Evolutionary conservation across 1,140 invertebrate species (phyloP).

Genomic region (Acromyrmex charruanus): DNA sequence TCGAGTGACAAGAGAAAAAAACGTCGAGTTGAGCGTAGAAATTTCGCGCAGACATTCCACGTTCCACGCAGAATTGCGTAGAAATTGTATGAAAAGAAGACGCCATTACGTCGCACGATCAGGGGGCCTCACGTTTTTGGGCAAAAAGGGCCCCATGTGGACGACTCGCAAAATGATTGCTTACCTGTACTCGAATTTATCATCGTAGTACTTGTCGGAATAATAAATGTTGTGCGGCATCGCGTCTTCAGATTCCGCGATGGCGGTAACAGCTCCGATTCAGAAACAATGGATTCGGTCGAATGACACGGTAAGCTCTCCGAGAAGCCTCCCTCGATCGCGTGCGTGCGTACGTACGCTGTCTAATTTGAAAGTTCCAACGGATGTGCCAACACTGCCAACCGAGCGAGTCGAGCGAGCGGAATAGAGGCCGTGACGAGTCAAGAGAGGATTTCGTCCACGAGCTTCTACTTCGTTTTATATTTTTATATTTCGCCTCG

Average conservation of each 20-base stretch:
- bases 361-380: constrained; percentile 78
- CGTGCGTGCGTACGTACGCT: constrained; percentile 66
- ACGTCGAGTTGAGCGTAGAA: not conserved
- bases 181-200: constrained; percentile 94
- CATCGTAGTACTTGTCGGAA: constrained; percentile 96
- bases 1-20: not conserved
- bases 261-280: not conserved
- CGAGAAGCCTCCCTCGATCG: constrained; percentile 55
- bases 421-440: constrained; percentile 39
- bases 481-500: not conserved
- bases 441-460: not conserved
- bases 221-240: constrained; percentile 91
- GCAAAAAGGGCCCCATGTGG: not conserved
- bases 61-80: too few relatives aligned
- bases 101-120: not conserved
- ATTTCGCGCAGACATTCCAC: not conserved
- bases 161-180: not conserved
- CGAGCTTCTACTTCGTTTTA: not conserved
- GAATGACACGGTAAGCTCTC: constrained; percentile 31
- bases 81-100: not conserved
- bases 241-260: not conserved
- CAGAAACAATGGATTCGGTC: not conserved
- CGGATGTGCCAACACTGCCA: constrained; percentile 69
- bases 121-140: not conserved
- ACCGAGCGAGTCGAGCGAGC: constrained; percentile 12